phyloP scores from a whole-genome alignment of 2,113 vertebrate species.

The Archocentrus centrarchus region DNA sequence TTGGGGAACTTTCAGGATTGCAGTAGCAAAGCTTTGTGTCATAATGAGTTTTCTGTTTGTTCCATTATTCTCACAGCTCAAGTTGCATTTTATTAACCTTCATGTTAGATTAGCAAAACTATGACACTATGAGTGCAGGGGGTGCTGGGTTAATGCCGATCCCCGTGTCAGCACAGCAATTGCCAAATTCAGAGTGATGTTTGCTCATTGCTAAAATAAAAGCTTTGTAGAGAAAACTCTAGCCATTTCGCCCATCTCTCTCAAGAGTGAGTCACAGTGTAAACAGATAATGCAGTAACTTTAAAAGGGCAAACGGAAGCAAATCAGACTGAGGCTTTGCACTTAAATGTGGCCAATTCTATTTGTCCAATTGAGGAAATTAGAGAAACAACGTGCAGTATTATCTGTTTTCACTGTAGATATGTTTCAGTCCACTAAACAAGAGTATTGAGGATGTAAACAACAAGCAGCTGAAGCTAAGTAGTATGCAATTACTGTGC shows the following conservation, averaged over 20 bases:
- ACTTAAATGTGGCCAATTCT: background rate
- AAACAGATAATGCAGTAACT: background rate
- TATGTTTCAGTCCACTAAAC: background rate
- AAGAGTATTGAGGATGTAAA: constrained; percentile 4
- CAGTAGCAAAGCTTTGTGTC: background rate
- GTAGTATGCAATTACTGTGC: background rate
- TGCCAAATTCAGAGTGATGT: background rate
- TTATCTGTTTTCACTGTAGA: background rate
- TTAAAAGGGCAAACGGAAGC: background rate
- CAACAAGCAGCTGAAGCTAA: constrained; percentile 9
- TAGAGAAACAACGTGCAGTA: background rate
- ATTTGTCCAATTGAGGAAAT: background rate
- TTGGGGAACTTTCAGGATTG: background rate
- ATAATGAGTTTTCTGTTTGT: background rate
- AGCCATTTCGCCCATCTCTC: background rate
- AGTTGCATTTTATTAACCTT: background rate
- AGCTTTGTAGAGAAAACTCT: background rate
- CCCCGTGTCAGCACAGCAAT: background rate
- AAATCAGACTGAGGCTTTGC: background rate
- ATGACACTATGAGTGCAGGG: background rate
- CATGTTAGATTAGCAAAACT: background rate
- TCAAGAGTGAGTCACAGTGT: background rate
- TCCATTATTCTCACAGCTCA: background rate
- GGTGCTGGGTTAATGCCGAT: background rate
- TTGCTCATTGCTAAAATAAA: background rate